phyloP scores from a whole-genome alignment of 2,113 vertebrate genomes.

The Rhinoptilus africanus region DNA sequence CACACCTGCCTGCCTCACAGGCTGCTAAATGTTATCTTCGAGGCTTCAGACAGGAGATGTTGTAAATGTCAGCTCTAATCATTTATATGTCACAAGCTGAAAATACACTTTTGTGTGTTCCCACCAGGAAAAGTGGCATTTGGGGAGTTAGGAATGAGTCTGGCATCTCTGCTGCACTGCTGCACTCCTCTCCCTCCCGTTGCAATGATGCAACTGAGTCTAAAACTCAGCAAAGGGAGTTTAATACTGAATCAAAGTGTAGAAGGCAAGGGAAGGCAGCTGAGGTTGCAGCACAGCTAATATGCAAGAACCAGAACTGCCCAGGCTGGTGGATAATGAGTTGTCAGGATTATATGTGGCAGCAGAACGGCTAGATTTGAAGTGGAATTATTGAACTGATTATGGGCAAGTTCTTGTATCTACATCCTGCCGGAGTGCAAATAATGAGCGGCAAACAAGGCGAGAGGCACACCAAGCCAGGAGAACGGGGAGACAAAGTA shows the following conservation, averaged over 20 bases:
- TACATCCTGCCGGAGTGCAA: slow-evolving; percentile 56
- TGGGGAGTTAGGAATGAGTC: background rate
- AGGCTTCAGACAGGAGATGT: background rate
- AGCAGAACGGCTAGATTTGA: slow-evolving; percentile 52
- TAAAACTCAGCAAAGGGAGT: background rate
- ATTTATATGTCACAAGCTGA: background rate
- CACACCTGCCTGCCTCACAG: background rate
- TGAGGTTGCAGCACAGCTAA: background rate
- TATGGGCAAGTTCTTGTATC: slow-evolving; percentile 59
- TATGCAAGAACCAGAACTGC: slow-evolving; percentile 16
- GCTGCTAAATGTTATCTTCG: background rate
- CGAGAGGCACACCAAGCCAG: slow-evolving; percentile 32
- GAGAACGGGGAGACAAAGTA: slow-evolving; percentile 56
- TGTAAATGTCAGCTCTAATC: background rate
- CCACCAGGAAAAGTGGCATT: background rate
- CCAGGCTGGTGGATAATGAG: slow-evolving; percentile 24
- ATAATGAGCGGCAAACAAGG: slow-evolving; percentile 64
- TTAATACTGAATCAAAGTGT: background rate
- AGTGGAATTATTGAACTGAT: slow-evolving; percentile 70
- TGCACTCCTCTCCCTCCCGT: background rate
- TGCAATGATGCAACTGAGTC: background rate
- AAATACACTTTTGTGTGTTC: background rate
- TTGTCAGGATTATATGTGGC: slow-evolving; percentile 58
- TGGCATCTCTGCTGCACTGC: background rate
- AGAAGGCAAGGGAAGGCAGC: background rate